Evolutionary conservation across 2,113 vertebrate species (phyloP).

Genomic region (Baryphthengus martii): DNA sequence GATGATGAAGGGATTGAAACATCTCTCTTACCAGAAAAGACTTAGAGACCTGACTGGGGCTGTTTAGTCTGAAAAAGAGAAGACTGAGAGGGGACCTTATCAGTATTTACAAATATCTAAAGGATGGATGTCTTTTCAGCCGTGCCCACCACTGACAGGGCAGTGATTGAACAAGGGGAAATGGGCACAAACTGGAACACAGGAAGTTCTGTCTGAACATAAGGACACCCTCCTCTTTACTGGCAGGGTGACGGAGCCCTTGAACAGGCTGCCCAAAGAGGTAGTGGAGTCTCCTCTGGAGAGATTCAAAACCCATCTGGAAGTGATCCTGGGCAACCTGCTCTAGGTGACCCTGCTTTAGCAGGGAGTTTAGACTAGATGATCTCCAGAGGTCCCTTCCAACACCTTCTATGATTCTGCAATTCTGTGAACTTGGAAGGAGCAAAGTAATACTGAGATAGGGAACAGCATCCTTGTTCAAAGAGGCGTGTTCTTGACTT

Average conservation of each 20-base stretch:
- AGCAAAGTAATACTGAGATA: background rate
- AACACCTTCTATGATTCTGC: background rate
- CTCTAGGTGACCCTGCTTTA: background rate
- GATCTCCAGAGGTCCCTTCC: background rate
- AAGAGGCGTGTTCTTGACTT: background rate
- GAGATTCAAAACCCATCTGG: background rate
- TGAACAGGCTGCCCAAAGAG: background rate
- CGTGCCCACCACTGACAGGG: background rate
- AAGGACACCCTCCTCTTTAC: too few relatives aligned
- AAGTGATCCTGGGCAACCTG: background rate
- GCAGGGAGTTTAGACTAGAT: background rate
- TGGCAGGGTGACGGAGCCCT: background rate
- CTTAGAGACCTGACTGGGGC: background rate
- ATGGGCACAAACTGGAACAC: background rate
- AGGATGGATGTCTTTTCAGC: background rate
- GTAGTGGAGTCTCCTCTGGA: background rate
- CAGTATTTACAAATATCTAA: background rate
- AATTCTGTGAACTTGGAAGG: background rate
- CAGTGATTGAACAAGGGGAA: background rate
- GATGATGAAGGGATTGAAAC: background rate
- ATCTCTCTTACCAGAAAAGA: background rate
- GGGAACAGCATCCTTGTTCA: background rate
- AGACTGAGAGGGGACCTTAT: background rate
- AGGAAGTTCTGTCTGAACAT: background rate
- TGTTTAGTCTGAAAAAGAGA: background rate